Percentiles rank a stretch among this genome's conserved stretches.
Conservation (phyloP, 2,888 invertebrate genomes). For the Macrosiphum euphorbiae region DNA sequence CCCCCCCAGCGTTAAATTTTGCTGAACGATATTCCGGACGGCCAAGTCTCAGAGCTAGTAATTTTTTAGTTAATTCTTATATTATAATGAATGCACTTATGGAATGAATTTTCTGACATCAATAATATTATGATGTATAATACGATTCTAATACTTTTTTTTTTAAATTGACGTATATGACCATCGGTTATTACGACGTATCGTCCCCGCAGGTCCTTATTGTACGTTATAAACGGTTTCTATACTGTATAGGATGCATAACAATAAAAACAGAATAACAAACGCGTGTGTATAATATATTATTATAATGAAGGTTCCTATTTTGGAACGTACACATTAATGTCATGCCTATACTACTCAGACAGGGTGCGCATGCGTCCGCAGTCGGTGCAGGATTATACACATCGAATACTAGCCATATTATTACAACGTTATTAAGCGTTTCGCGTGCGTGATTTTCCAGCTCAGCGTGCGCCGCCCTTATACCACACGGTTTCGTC, state of each 20-base stretch:
- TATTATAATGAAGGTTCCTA: neutral
- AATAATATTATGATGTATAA: no score
- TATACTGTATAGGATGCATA: neutral
- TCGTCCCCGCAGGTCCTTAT: no score
- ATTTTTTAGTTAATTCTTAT: neutral
- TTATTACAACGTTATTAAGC: neutral
- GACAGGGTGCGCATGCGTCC: neutral
- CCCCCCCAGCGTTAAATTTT: neutral
- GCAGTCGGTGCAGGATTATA: neutral
- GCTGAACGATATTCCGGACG: neutral
- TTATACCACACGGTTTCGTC: neutral
- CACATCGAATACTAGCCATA: neutral
- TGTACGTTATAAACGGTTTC: no score
- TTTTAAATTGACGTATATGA: no score
- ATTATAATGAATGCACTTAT: no score
- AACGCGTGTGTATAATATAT: neutral
- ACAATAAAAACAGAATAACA: neutral
- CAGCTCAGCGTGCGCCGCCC: neutral
- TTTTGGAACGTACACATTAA: neutral
- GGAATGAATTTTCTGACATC: no score
- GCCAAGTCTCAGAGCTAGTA: neutral
- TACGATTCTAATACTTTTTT: no score
- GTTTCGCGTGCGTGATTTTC: slow-evolving; percentile 21
- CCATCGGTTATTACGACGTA: no score
- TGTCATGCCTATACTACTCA: neutral